Conservation (phyloP, 2,888 invertebrate genomes). For the Hirudinaria manillensis region DNA sequence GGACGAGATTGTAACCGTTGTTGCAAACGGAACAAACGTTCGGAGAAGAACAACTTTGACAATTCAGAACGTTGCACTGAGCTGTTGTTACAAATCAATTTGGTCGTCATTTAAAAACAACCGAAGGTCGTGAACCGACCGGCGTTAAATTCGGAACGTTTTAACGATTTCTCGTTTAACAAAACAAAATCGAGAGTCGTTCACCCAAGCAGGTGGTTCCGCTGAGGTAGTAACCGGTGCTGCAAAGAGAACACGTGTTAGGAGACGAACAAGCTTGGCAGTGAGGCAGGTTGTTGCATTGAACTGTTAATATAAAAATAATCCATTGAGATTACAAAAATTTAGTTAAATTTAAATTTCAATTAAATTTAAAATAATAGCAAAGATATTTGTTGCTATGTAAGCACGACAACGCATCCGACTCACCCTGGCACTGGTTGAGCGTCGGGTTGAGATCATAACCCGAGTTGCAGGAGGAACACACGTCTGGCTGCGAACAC, state of each 20-base stretch:
- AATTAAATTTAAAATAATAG: no score
- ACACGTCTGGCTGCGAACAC: slow-evolving; percentile 7
- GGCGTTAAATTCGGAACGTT: no score
- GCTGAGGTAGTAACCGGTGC: slow-evolving; percentile 17
- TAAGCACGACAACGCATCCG: no score
- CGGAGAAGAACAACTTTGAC: background rate
- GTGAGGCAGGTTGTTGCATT: slow-evolving; percentile 11
- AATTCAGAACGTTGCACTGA: slow-evolving; percentile 22
- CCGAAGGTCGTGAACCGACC: no score
- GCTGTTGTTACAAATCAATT: slow-evolving; percentile 13
- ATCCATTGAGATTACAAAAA: no score
- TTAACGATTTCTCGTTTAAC: no score
- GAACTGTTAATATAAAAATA: background rate
- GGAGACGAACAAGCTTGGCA: slow-evolving; percentile 18
- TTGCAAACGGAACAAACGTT: slow-evolving; percentile 15
- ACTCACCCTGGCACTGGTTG: slow-evolving; percentile 21
- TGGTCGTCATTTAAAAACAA: no score
- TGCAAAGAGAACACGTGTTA: slow-evolving; percentile 11
- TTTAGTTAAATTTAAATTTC: no score
- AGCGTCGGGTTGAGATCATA: background rate
- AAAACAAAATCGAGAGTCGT: no score
- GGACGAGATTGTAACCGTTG: slow-evolving; percentile 3
- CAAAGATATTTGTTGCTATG: no score
- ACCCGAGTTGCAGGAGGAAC: background rate
- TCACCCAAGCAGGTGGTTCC: no score